Evolutionary conservation across 2,797 vertebrate genomes (phyloP).

Genomic region (Silurus lanzhouensis): DNA sequence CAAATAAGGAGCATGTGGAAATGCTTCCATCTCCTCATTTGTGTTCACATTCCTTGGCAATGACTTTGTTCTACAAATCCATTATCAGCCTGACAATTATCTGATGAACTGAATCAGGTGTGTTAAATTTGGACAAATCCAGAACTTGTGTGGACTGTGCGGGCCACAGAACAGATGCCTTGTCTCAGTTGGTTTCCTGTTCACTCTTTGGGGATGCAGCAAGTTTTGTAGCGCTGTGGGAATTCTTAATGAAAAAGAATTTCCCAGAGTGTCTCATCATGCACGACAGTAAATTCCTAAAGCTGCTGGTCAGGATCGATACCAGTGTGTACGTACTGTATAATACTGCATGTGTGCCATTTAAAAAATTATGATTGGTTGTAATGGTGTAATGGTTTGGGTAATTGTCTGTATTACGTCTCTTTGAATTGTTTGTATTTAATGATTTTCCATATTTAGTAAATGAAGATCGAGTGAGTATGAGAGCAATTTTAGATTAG

Average conservation of each 20-base stretch:
- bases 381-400: not conserved
- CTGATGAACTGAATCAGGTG: not conserved
- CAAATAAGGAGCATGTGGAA: not conserved
- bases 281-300: not conserved
- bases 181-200: not conserved
- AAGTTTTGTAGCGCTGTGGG: not conserved
- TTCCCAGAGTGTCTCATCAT: not conserved
- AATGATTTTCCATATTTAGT: not conserved
- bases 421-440: not conserved
- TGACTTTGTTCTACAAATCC: not conserved
- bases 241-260: not conserved
- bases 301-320: not conserved
- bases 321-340: not conserved
- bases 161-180: not conserved
- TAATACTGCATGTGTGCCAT: too few species aligned
- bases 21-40: not conserved
- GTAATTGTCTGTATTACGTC: not conserved
- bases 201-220: not conserved
- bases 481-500: not conserved
- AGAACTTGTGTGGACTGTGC: not conserved
- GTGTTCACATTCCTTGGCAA: not conserved
- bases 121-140: not conserved
- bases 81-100: not conserved
- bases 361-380: not conserved
- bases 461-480: not conserved